These are phyloP conservation scores for Tridacna crocea DNA, from an alignment of 2,888 invertebrate species.

Conservation along the genomic window DNA sequence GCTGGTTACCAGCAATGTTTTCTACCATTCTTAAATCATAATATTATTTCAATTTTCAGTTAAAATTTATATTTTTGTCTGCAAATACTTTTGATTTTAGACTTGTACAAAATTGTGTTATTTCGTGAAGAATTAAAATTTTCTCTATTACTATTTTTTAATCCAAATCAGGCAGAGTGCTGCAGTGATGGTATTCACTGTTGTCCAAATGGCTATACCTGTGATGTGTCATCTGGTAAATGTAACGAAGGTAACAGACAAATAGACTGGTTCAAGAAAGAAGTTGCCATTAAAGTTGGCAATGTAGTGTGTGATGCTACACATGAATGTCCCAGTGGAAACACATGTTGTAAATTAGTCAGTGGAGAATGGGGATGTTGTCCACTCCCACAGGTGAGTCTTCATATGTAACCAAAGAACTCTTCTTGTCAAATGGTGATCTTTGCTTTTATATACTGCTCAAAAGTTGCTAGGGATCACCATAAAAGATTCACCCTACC, in stretches of 20 bases:
- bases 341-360: conserved; percentile 70
- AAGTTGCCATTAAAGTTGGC: conserved; percentile 18
- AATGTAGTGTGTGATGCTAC: conserved; percentile 49
- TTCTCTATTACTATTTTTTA: too few species aligned
- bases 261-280: conserved; percentile 56
- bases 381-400: conserved; percentile 62
- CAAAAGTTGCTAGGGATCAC: too few species aligned
- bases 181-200: conserved; percentile 74
- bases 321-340: conserved; percentile 64
- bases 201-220: conserved; percentile 75
- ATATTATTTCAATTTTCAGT: too few species aligned
- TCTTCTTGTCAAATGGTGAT: too few species aligned
- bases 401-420: neutral
- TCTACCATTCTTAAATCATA: too few species aligned
- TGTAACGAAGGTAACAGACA: conserved; percentile 33
- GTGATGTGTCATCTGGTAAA: conserved; percentile 64
- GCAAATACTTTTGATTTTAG: too few species aligned
- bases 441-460: too few species aligned
- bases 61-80: too few species aligned
- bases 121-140: too few species aligned
- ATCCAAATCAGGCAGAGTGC: conserved; percentile 72
- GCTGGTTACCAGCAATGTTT: too few species aligned
- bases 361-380: conserved; percentile 73
- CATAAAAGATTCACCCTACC: too few species aligned
- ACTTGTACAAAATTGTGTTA: too few species aligned